These are phyloP conservation scores for Aspidapion aeneum DNA, from an alignment of 2,888 invertebrate species.

Conservation along the genomic window DNA sequence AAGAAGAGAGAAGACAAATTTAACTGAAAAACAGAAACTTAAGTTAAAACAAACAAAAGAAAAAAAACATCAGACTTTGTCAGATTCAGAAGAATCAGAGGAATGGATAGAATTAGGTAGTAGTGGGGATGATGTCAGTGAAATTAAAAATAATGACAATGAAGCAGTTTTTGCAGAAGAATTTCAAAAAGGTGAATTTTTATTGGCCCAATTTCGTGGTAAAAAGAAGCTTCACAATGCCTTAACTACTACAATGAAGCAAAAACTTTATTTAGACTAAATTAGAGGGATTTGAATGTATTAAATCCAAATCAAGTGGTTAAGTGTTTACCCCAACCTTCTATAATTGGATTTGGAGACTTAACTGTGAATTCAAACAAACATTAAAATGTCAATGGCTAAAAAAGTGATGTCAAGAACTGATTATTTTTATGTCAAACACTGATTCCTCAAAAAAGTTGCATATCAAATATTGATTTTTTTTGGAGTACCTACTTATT, in stretches of 20 bases:
- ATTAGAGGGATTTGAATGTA: no score
- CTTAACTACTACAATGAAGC: no score
- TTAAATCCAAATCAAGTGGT: no score
- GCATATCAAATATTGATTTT: no score
- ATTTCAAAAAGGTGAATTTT: background rate
- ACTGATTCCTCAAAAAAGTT: no score
- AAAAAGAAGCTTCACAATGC: background rate
- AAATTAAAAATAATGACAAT: background rate
- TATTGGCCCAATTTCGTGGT: background rate
- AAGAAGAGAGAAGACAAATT: background rate
- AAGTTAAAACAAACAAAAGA: background rate
- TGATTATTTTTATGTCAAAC: background rate
- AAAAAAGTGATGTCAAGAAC: background rate
- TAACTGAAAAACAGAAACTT: background rate
- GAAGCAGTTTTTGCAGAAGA: background rate
- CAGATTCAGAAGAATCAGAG: background rate
- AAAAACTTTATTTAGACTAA: no score
- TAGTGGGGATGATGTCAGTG: background rate
- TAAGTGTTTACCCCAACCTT: background rate
- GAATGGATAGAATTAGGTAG: background rate
- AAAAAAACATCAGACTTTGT: background rate
- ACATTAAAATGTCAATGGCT: background rate
- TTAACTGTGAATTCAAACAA: background rate
- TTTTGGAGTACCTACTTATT: no score
- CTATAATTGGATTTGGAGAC: background rate